Evolutionary conservation across 2,113 vertebrate genomes (phyloP), one percentile per base, ranked within the genome.

Genomic region (Forbesichthys papilliferus): DNA sequence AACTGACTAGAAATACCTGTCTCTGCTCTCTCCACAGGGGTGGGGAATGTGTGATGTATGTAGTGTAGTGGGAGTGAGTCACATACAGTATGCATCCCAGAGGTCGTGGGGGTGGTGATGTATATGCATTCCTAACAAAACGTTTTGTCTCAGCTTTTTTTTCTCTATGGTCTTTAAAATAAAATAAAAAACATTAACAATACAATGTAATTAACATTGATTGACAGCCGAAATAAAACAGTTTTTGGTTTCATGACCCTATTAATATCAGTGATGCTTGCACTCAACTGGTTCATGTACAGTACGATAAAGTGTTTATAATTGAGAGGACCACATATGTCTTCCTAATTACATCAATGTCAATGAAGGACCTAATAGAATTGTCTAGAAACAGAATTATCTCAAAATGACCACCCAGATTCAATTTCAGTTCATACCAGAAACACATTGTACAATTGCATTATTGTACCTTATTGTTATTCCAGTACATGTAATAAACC

Each of bases 401-500:
- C 83, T 89, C 80, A 82, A 83, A 84, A 67, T 79, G 72, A 75
- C 74, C 75, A 62, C 67, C 69, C 79, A 83, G 55, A 74, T 62
- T 65, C 69, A 70, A 72, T 81, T 75, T 84, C 34, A 63, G 57
- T 75, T 90, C 84, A 66, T 76, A 84, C 69, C 67, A 79, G 74
- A 78, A 81, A 78, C 74, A 74, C 87, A 89, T 84, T 90, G 88
- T 92, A 90, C 74, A 87, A 87, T 82, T 87, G 76, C 64, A 79
- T 78, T 88, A 82, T 84, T 89, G 88, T 91, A 86, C 86, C 85
- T 69, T 85, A 68, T 69, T 78, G 72, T 76, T 63, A 87, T 72
- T 83, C 66, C 82, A 75, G 71, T 89, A 90, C 76, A 88, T 91
- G 80, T 91, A 91, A 85, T 74, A 66, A 86, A 74, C 83, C 89